These are phyloP conservation scores for Apeira syringaria DNA, from an alignment of 2,888 invertebrate genomes.

Conservation along the genomic window DNA sequence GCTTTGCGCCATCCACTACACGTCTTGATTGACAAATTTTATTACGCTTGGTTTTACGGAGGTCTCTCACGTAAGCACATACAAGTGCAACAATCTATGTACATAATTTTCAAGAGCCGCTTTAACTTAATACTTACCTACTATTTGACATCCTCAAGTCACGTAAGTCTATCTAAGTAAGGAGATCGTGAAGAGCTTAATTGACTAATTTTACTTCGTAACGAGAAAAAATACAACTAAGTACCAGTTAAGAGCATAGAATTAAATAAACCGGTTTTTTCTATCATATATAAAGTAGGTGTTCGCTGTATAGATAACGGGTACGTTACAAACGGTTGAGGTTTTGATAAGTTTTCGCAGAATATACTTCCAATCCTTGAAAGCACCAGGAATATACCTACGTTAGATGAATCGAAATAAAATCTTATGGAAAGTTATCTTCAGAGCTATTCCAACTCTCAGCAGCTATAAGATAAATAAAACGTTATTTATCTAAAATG, in stretches of 20 bases:
- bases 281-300: too few relatives aligned
- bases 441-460: slow-evolving; percentile 21
- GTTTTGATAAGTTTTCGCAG: not conserved
- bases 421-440: slow-evolving; percentile 4
- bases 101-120: slow-evolving; percentile 11
- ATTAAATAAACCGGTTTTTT: too few relatives aligned
- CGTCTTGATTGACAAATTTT: slow-evolving; percentile 53
- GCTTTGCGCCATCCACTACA: slow-evolving; percentile 54
- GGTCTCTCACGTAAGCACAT: slow-evolving; percentile 10
- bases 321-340: too few relatives aligned
- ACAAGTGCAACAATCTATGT: slow-evolving; percentile 1
- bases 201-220: too few relatives aligned
- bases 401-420: slow-evolving; percentile 4
- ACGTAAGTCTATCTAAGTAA: too few relatives aligned
- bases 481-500: slow-evolving; percentile 61
- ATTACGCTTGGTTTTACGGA: slow-evolving; percentile 42
- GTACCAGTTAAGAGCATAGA: too few relatives aligned
- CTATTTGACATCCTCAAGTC: too few relatives aligned
- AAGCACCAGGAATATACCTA: slow-evolving; percentile 3
- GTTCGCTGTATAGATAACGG: too few relatives aligned
- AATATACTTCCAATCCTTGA: not conserved
- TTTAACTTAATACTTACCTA: too few relatives aligned
- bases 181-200: too few relatives aligned
- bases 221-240: too few relatives aligned
- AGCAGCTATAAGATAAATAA: slow-evolving; percentile 53